These are phyloP conservation scores for Cacatua alba DNA, from an alignment of 2,113 vertebrate genomes.

Conservation along the genomic window DNA sequence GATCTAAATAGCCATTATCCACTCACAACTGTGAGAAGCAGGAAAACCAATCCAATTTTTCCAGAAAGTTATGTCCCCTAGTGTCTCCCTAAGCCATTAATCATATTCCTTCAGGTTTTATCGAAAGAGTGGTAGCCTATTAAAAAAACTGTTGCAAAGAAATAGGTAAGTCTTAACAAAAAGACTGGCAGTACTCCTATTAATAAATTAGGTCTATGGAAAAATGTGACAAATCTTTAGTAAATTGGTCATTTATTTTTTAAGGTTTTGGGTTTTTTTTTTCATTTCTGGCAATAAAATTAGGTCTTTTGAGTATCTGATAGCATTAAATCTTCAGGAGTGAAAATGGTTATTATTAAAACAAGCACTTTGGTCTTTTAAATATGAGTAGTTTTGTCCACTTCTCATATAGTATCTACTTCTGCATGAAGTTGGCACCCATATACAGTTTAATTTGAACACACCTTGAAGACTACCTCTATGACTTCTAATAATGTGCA, in stretches of 20 bases:
- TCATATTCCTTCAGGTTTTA: constrained; percentile 12
- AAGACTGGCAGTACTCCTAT: not conserved
- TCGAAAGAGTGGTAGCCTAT: not conserved
- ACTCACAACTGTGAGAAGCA: constrained; percentile 14
- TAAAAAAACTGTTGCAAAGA: not conserved
- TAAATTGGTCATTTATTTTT: not conserved
- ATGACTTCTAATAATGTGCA: not conserved
- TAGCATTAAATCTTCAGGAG: not conserved
- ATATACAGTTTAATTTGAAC: not conserved
- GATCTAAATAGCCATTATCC: constrained; percentile 35
- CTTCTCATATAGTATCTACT: not conserved
- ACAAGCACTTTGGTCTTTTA: not conserved
- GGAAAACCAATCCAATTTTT: constrained; percentile 41
- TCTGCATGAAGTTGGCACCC: not conserved
- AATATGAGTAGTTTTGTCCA: not conserved
- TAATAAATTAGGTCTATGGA: not conserved
- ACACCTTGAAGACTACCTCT: not conserved
- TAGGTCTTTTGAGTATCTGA: not conserved
- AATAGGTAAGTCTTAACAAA: not conserved
- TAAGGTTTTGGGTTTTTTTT: not conserved
- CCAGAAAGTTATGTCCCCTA: constrained; percentile 26
- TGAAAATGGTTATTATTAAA: not conserved
- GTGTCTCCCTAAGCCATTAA: constrained; percentile 17
- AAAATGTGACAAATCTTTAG: not conserved
- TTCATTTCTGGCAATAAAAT: not conserved